A percentile compares a stretch with the other conserved stretches of the same genome.
Conservation (phyloP, 1,140 invertebrate species). For the Hirudo medicinalis region DNA sequence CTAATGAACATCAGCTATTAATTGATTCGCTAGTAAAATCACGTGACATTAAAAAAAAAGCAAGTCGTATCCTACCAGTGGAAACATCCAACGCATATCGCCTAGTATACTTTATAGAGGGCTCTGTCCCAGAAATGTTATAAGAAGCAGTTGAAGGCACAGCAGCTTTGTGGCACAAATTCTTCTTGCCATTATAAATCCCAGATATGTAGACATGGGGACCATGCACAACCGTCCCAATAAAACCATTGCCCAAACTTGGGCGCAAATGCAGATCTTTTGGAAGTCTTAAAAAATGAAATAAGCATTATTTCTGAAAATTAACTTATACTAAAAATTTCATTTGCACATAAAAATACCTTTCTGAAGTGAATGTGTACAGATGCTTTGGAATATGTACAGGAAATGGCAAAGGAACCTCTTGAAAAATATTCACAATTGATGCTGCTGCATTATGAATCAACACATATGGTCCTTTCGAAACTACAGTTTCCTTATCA, state of each 20-base stretch:
- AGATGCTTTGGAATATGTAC: neutral
- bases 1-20: too few species aligned
- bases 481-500: too few species aligned
- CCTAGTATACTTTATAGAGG: slow-evolving; percentile 12
- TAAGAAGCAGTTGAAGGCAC: slow-evolving; percentile 29
- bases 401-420: too few species aligned
- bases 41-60: neutral
- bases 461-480: too few species aligned
- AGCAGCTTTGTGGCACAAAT: slow-evolving; percentile 32
- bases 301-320: neutral
- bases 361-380: slow-evolving; percentile 3
- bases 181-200: slow-evolving; percentile 33
- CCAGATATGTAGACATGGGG: slow-evolving; percentile 34
- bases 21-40: too few species aligned
- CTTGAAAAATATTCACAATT: too few species aligned
- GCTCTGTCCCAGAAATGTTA: slow-evolving; percentile 21
- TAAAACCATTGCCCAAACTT: slow-evolving; percentile 33
- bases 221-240: slow-evolving; percentile 31
- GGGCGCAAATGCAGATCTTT: slow-evolving; percentile 20
- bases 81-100: slow-evolving; percentile 27
- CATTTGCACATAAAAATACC: neutral
- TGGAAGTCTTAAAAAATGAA: slow-evolving; percentile 14
- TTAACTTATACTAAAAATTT: neutral
- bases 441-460: too few species aligned
- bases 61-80: slow-evolving; percentile 24